Conservation (phyloP, 2,888 invertebrate genomes). For the Dicyrtomina minuta region DNA sequence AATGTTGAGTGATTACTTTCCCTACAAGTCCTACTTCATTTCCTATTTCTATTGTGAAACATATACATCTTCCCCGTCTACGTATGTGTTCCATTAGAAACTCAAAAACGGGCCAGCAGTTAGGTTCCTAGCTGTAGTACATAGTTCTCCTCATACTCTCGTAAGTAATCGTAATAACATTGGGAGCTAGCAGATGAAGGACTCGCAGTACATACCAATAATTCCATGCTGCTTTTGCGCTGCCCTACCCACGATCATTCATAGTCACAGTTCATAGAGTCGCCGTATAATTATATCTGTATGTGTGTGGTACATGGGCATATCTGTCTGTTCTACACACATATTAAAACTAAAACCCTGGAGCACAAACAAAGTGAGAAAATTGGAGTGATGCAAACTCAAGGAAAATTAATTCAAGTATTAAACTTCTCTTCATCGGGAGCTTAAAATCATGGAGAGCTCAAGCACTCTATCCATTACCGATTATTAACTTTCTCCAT, state of each 20-base stretch:
- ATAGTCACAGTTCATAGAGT: too few relatives aligned
- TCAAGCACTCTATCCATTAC: not conserved
- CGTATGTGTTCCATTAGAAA: too few relatives aligned
- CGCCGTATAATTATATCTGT: too few relatives aligned
- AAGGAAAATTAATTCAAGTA: constrained; percentile 11
- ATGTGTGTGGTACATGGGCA: not conserved
- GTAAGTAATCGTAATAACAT: not conserved
- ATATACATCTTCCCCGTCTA: too few relatives aligned
- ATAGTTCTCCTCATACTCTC: not conserved
- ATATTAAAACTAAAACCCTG: too few relatives aligned
- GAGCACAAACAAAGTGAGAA: constrained; percentile 12
- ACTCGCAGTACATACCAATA: not conserved
- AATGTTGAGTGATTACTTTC: constrained; percentile 29
- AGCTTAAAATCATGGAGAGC: not conserved
- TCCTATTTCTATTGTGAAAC: constrained; percentile 4
- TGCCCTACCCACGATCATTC: not conserved
- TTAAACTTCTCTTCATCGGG: not conserved
- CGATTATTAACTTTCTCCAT: constrained; percentile 5
- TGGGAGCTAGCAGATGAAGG: not conserved
- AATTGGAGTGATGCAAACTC: constrained; percentile 5
- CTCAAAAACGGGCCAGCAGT: too few relatives aligned
- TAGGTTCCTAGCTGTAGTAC: too few relatives aligned
- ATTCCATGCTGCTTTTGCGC: not conserved
- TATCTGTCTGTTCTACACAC: too few relatives aligned
- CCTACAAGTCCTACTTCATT: not conserved